Evolutionary conservation across 2,888 invertebrate species (phyloP).

Genomic region (Caenorhabditis drosophilae): DNA sequence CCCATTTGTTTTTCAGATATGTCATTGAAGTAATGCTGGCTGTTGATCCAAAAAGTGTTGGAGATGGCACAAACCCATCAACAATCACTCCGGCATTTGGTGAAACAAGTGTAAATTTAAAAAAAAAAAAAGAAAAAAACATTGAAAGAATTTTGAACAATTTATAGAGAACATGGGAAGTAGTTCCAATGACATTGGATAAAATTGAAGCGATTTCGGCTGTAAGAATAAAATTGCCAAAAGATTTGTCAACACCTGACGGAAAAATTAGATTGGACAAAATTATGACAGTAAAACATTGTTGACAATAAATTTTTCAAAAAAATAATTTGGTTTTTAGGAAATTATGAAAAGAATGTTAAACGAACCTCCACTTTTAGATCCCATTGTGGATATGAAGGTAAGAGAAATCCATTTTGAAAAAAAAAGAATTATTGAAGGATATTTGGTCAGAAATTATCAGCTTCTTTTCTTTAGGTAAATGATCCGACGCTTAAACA

Average conservation of each 20-base stretch:
- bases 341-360: slow-evolving; percentile 90
- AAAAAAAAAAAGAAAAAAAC: no score
- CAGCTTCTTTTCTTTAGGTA: no score
- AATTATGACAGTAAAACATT: slow-evolving; percentile 75
- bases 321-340: slow-evolving; percentile 54
- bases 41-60: slow-evolving; percentile 1
- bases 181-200: slow-evolving; percentile 82
- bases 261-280: slow-evolving; percentile 84
- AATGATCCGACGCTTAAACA: no score
- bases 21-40: slow-evolving; percentile 29
- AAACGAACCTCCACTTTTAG: slow-evolving; percentile 84
- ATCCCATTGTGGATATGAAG: slow-evolving; percentile 94
- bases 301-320: background rate
- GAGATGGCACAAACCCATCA: slow-evolving; percentile 16
- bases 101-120: slow-evolving; percentile 9
- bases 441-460: background rate
- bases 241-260: slow-evolving; percentile 84
- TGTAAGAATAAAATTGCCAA: slow-evolving; percentile 86
- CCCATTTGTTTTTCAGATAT: slow-evolving; percentile 12
- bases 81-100: slow-evolving; percentile 29
- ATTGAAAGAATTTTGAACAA: background rate
- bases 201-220: slow-evolving; percentile 86
- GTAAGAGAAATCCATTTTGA: slow-evolving; percentile 75
- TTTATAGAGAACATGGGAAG: slow-evolving; percentile 33
- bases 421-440: slow-evolving; percentile 1